These are phyloP conservation scores for Rhodophaea formosa DNA, from an alignment of 2,888 invertebrate species.

Conservation along the genomic window DNA sequence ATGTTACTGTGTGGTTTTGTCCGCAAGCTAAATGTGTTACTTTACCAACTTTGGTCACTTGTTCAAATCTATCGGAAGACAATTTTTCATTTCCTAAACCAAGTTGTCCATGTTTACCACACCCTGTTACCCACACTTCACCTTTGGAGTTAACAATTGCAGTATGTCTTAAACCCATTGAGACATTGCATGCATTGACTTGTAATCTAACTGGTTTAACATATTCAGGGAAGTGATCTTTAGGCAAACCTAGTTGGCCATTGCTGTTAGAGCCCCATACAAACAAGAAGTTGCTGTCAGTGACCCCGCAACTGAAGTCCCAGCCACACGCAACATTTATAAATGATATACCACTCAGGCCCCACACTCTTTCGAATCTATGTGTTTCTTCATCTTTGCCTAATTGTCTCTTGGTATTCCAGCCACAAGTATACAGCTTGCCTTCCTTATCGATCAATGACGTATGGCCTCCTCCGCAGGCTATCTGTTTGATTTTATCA, in stretches of 20 bases:
- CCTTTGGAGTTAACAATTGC: constrained; percentile 83
- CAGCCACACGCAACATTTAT: constrained; percentile 88
- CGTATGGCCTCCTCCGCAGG: constrained; percentile 90
- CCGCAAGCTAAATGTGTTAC: constrained; percentile 87
- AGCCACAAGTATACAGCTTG: constrained; percentile 88
- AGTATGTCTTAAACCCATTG: constrained; percentile 86
- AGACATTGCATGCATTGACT: constrained; percentile 79
- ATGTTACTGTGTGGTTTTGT: constrained; percentile 88
- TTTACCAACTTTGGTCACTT: constrained; percentile 78
- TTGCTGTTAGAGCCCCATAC: constrained; percentile 92
- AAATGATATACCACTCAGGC: constrained; percentile 78
- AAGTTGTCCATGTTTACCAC: constrained; percentile 85
- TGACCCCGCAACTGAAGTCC: constrained; percentile 89
- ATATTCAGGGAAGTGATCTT: constrained; percentile 62
- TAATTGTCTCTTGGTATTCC: constrained; percentile 88
- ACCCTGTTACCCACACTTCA: constrained; percentile 83
- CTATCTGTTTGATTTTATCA: constrained; percentile 81
- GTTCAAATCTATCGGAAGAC: constrained; percentile 66
- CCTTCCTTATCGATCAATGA: constrained; percentile 85
- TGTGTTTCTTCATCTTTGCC: constrained; percentile 78
- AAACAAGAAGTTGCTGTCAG: constrained; percentile 84
- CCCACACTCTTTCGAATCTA: constrained; percentile 82
- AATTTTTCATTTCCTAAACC: constrained; percentile 75
- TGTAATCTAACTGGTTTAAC: constrained; percentile 62
- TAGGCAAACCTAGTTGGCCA: constrained; percentile 87